A percentile compares a stretch with the other conserved stretches of the same genome.
Evolutionary conservation across 2,797 vertebrate species (phyloP).

Genomic region (Amblyraja radiata): DNA sequence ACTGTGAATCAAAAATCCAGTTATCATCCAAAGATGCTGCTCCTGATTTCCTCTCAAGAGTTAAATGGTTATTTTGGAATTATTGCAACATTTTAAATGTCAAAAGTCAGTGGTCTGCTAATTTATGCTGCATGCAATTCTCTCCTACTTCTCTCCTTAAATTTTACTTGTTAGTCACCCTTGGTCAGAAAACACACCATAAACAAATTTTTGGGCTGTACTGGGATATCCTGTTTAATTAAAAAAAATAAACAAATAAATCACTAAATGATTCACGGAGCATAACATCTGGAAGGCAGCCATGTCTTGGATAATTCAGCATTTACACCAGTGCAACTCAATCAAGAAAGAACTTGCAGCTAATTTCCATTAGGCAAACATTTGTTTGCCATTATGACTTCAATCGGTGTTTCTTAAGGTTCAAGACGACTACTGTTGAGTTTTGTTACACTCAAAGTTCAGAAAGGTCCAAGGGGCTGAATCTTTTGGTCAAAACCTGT

Average conservation of each 20-base stretch:
- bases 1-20: not conserved
- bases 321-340: not conserved
- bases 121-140: not conserved
- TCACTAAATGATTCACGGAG: not conserved
- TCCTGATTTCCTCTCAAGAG: not conserved
- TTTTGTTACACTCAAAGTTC: not conserved
- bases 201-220: not conserved
- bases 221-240: constrained; percentile 23
- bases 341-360: not conserved
- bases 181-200: not conserved
- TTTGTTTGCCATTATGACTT: not conserved
- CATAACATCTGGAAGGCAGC: not conserved
- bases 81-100: not conserved
- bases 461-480: not conserved
- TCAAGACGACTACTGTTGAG: not conserved
- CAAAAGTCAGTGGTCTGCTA: not conserved
- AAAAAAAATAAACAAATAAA: constrained; percentile 13
- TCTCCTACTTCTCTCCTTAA: not conserved
- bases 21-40: not conserved
- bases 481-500: not conserved
- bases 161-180: not conserved
- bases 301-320: not conserved
- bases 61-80: not conserved
- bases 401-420: not conserved
- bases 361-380: constrained; percentile 4